Percentiles rank a stretch among this genome's conserved stretches.
These are phyloP conservation scores for Notarius quadriscutis DNA, from an alignment of 2,113 vertebrate species.

Conservation along the genomic window DNA sequence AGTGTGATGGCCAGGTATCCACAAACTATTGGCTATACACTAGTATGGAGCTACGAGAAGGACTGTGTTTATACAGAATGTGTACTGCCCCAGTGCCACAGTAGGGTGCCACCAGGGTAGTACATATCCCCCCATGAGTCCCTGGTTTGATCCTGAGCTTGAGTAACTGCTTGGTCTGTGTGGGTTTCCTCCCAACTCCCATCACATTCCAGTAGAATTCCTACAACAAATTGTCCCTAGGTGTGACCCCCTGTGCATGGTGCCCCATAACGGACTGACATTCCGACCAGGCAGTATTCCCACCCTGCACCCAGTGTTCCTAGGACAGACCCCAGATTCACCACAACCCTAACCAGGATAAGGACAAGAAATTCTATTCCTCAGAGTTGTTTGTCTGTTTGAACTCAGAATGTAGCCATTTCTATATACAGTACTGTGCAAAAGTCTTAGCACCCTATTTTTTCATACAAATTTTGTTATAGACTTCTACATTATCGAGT, in stretches of 20 bases:
- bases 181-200: neutral
- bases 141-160: neutral
- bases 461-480: too few species aligned
- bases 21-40: too few species aligned
- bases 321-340: neutral
- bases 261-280: too few species aligned
- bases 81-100: too few species aligned
- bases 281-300: neutral
- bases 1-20: too few species aligned
- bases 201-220: neutral
- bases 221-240: neutral
- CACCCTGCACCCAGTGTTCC: neutral
- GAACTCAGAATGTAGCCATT: neutral
- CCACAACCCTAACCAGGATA: neutral
- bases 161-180: too few species aligned
- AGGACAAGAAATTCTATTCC: neutral
- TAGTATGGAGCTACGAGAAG: neutral
- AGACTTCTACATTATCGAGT: too few species aligned
- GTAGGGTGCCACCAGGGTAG: neutral
- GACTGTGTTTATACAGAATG: too few species aligned
- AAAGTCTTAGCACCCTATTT: too few species aligned
- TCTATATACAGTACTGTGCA: neutral
- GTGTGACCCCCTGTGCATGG: neutral
- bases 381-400: neutral
- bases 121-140: neutral